Evolutionary conservation across 2,797 vertebrate species (phyloP).

Genomic region (Micrastur ruficollis): DNA sequence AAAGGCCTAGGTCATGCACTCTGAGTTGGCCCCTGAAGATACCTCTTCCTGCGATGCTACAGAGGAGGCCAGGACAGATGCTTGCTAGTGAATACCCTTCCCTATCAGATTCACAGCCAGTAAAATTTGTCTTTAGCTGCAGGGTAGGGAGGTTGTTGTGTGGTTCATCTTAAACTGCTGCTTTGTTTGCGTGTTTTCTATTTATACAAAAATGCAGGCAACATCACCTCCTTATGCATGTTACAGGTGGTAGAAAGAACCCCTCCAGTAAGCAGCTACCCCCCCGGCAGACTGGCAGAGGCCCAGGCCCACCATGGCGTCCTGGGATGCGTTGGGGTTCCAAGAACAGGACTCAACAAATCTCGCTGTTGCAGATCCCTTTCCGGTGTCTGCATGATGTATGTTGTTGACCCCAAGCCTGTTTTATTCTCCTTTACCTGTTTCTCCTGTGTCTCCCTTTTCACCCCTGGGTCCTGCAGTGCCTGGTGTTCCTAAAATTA

Average conservation of each 20-base stretch:
- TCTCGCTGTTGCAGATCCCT: neutral
- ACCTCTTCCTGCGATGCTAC: neutral
- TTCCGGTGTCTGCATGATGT: neutral
- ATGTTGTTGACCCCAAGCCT: neutral
- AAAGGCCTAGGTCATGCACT: neutral
- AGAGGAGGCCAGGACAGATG: neutral
- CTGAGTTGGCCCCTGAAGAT: neutral
- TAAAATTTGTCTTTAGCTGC: neutral
- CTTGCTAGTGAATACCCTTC: neutral
- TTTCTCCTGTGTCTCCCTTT: constrained; percentile 1
- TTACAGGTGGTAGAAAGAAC: neutral
- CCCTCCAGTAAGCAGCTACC: neutral
- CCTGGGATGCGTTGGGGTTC: neutral
- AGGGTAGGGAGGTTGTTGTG: neutral
- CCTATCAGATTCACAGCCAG: neutral
- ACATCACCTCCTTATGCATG: neutral
- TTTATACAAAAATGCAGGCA: neutral
- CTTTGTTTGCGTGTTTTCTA: neutral
- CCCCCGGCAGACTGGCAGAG: neutral
- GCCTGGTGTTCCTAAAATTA: constrained; percentile 25
- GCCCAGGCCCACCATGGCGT: neutral
- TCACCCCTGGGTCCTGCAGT: neutral
- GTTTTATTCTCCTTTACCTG: constrained; percentile 32
- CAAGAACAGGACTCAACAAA: neutral
- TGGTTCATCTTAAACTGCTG: neutral